Base-by-base conservation (phyloP, 2,113 vertebrate species). In the Chaetodon trifascialis region DNA sequence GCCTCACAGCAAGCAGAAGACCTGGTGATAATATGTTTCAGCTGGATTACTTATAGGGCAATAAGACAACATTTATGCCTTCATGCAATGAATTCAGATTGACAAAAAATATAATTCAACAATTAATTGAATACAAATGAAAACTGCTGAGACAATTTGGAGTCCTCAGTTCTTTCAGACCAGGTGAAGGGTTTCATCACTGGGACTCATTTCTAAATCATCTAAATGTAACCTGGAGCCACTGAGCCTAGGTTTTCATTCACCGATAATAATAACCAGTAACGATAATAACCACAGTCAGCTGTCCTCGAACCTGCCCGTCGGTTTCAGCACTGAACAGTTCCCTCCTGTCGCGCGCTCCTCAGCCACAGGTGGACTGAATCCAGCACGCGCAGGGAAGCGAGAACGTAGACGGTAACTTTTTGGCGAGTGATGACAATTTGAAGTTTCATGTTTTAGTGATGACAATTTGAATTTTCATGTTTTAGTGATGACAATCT, bases 251-350 rank as follows among this genome's bases (percentile, higher is more conserved):
- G 2, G 14, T 19, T 69, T 23, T 34, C 10, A 60, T 25, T 42
- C 6, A 66, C 25, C 42, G 23, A 7, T 4, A 73, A 21, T 21
- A 38, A 46, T 3, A 54, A 59, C 21, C 30, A 30, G 30, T 30
- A 30, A 1, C 3, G 30, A 30, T 30, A 30, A 30, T 79, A 19
- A 69, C 56, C 40, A 47, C 25, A 54, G 3, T 7, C 12, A 54
- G 25, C 19, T 25, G 21, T 15, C 21, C 34, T 36, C 7, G 64
- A 68, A 71, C 19, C 11, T 4, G 16, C 34, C 19, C 0, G 12
- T 16, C 1, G 6, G 1, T 63, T 92, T 93, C 91, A 94, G 92
- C 88, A 93, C 92, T 49, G 91, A 91, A 93, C 90, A 94, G 92
- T 55, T 91, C 86, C 81, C 36, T 15, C 56, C 49, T 51, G 46